Evolutionary conservation across 2,888 invertebrate genomes (phyloP), one percentile per base, ranked within the genome.

Genomic region (Notodonta dromedarius): DNA sequence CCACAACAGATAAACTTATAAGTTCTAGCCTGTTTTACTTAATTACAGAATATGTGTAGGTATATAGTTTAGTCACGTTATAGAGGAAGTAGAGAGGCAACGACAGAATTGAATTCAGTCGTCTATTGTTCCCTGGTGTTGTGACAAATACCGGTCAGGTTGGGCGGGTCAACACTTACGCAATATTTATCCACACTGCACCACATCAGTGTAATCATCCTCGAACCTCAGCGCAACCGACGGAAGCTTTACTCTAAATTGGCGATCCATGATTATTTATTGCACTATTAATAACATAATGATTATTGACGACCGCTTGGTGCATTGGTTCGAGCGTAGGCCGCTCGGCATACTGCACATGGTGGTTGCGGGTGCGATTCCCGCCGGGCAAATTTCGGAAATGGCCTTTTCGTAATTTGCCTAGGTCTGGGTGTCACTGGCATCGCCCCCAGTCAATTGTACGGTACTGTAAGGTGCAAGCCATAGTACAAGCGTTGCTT

Each of bases 201-300:
- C 65, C 70, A 72, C 67, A 68, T 76, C 83, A 84, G 70, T 76
- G 80, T 87, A 87, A 88, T 87, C 86, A 86, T 84, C 85, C 84
- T 83, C 76, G 74, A 77, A 74, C 78, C 70, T 14, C 16, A 16
- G 14, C 13, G n/a, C 13, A 53, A 35, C 16, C 71, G 61, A 76
- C 85, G 85, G 85, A 85, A 82, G 82, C 78, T 81, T 75, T 78
- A 78, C 80, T 78, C 65, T 74, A 80, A 81, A 82, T 83, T 78
- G 77, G 74, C 71, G 73, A 71, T 67, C 57, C 64, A 63, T 65
- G 65, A 70, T 66, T 74, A 77, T 75, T 74, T 65, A 74, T 78
- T 77, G 74, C 58, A 62, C 62, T 68, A 67, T 70, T 76, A 66
- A 77, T 74, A 74, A 73, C 67, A n/a, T 70, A 73, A 70, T 61